Conservation (phyloP, 2,113 vertebrate species). For the Peromyscus polionotus region DNA sequence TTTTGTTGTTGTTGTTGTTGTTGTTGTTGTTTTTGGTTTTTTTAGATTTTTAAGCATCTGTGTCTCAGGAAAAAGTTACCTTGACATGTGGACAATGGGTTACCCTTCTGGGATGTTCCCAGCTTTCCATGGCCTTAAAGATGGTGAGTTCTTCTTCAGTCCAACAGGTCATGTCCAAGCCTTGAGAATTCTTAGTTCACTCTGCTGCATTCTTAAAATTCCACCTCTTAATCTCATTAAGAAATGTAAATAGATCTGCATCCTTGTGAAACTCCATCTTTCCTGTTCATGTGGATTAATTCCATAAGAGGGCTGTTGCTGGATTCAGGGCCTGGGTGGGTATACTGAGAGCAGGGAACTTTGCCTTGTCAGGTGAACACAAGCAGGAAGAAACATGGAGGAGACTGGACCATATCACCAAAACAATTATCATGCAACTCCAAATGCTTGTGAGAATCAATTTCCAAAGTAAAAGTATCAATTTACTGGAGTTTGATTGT, state of each 20-base stretch:
- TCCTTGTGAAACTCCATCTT: not conserved
- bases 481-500: not conserved
- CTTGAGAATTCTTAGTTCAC: slow-evolving; percentile 20
- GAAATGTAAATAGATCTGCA: slow-evolving; percentile 42
- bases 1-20: not conserved
- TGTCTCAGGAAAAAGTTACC: slow-evolving; percentile 9
- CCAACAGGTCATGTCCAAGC: not conserved
- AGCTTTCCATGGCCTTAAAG: not conserved
- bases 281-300: not conserved
- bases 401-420: not conserved
- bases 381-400: not conserved
- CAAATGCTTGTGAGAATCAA: not conserved
- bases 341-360: not conserved
- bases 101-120: not conserved
- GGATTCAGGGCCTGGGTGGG: not conserved
- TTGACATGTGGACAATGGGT: not conserved
- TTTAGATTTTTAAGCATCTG: not conserved
- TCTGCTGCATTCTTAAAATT: slow-evolving; percentile 58
- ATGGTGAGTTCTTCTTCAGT: not conserved
- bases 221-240: slow-evolving; percentile 32
- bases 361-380: not conserved
- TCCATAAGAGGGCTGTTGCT: not conserved
- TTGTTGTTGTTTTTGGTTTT: not conserved
- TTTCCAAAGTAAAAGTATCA: not conserved
- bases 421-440: not conserved